Evolutionary conservation across 1,140 invertebrate species (phyloP).

Genomic region (Heliconius himera): DNA sequence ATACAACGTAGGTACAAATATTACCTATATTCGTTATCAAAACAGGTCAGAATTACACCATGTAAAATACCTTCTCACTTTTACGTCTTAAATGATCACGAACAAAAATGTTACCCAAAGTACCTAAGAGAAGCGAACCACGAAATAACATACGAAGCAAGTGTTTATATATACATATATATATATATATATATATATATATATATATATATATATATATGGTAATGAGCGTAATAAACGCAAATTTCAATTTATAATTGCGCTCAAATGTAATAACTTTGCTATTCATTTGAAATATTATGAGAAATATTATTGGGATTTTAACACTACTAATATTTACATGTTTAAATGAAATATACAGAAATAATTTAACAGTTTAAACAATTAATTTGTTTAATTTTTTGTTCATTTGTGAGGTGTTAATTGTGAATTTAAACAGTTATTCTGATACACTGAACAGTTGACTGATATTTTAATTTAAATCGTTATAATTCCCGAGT

Average conservation of each 20-base stretch:
- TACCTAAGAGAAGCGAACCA: constrained; percentile 10
- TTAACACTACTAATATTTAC: background rate
- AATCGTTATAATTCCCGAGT: background rate
- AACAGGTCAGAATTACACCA: constrained; percentile 3
- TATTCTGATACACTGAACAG: no score
- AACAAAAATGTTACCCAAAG: constrained; percentile 19
- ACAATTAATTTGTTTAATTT: background rate
- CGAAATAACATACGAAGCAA: constrained; percentile 23
- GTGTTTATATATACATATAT: constrained; percentile 11
- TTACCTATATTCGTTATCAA: constrained; percentile 20
- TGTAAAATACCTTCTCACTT: constrained; percentile 24
- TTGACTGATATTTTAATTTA: background rate
- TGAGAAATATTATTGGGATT: constrained; percentile 1
- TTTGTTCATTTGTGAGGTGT: no score
- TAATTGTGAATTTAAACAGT: no score
- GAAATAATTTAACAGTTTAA: background rate
- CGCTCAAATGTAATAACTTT: constrained; percentile 21
- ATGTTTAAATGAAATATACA: background rate
- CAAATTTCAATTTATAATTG: constrained; percentile 23
- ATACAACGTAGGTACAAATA: no score
- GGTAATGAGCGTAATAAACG: constrained; percentile 32
- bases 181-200: background rate
- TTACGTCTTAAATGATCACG: constrained; percentile 17
- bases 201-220: background rate
- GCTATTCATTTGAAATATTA: constrained; percentile 12